These are phyloP conservation scores for Cremastobaeus sp. DNA, from an alignment of 2,888 invertebrate genomes.

Conservation along the genomic window DNA sequence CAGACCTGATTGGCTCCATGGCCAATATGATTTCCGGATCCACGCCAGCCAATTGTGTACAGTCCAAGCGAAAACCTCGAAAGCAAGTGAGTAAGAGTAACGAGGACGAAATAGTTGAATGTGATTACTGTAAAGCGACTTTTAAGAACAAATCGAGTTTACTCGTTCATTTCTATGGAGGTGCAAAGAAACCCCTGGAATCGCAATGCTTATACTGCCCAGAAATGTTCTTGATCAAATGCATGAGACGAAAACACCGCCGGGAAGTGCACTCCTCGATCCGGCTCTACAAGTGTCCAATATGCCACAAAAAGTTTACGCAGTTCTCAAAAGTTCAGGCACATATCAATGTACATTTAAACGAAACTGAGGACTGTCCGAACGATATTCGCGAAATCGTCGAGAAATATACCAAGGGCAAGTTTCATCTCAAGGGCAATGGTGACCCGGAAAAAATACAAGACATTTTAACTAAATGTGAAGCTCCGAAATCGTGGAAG, in stretches of 20 bases:
- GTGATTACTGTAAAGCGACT: conserved; percentile 1
- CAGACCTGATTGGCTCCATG: no score
- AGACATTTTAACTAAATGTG: conserved; percentile 9
- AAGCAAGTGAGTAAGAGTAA: no score
- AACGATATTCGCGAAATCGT: not conserved
- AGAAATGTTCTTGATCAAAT: not conserved
- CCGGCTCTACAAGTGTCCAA: not conserved
- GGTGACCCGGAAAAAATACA: conserved; percentile 10
- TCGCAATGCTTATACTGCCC: not conserved
- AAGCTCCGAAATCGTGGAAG: not conserved
- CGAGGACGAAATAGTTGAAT: no score
- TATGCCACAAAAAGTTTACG: not conserved
- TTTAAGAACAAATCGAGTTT: not conserved
- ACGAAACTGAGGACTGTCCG: not conserved
- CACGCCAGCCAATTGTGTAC: no score
- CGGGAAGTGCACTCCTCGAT: not conserved
- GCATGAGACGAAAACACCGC: not conserved
- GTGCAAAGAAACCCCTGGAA: not conserved
- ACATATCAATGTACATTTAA: conserved; percentile 1
- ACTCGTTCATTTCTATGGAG: not conserved
- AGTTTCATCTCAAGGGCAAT: conserved; percentile 1
- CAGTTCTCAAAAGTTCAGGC: not conserved
- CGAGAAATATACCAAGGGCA: not conserved
- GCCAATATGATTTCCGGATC: no score
- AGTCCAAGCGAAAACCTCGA: no score